Base-by-base conservation (phyloP, 2,888 invertebrate genomes). In the Eilema caniola region DNA sequence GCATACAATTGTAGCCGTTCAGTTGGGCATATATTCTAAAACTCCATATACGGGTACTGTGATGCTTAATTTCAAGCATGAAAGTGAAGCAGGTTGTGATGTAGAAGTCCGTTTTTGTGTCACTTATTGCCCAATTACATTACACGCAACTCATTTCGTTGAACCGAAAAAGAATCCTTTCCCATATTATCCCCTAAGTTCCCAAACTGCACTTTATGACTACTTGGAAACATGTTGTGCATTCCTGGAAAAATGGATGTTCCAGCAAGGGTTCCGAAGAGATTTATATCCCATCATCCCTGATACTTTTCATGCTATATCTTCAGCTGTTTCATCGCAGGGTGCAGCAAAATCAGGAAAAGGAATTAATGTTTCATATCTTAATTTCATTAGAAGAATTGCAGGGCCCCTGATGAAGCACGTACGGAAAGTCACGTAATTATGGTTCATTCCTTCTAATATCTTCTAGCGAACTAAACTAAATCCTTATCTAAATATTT, bases 161-260 rank as follows among this genome's bases (percentile, higher is more conserved):
- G 67, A 75, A 33, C 73, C 84, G 1, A 85, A 85, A 67, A 79
- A 91, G 8, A 93, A 92, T 71, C 92, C 95, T 12, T 95, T 91
- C 75, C 94, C 95, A 1, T 94, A 88, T 75, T 95, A 85, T 85
- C 95, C 95, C 25, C 70, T 87, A 56, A 79, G 72, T 24, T 80
- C 77, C n/a, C 90, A 94, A 84, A 73, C 37, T 3, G 79, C 88
- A 53, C 81, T 93, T 24, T 88, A 88, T 76, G 82, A 90, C 24
- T 94, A 95, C 74, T 86, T 94, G 87, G 89, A 90, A 75, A 81
- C 62, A 1, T 90, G 92, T 75, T 83, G 83, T 23, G 74, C 72
- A 47, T 95, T 95, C 84, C 83, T 95, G 61, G 94, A 95, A 78
- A 93, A 89, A 77, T 95, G 95, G 95, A 90, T 95, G 93, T 95